phyloP scores from a whole-genome alignment of 2,888 invertebrate genomes.

The Kryphioiulus occultus region DNA sequence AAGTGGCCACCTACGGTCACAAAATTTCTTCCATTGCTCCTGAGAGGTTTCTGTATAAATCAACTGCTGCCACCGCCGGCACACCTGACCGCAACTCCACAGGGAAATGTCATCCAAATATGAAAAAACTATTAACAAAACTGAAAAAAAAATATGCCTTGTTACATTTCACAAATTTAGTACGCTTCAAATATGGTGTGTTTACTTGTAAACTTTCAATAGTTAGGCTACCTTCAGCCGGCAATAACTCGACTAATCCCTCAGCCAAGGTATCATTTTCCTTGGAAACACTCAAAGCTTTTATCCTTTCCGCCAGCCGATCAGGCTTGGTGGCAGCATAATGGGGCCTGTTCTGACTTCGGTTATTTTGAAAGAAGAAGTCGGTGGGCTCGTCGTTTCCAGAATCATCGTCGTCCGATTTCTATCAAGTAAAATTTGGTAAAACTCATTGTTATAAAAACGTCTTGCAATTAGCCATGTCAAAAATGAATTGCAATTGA shows the following conservation, averaged over 20 bases:
- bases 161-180: constrained; percentile 30
- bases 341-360: constrained; percentile 63
- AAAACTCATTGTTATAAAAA: neutral
- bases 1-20: constrained; percentile 83
- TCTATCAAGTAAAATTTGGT: constrained; percentile 61
- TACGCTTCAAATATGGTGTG: too few relatives aligned
- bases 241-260: constrained; percentile 74
- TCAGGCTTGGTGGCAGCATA: constrained; percentile 60
- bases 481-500: too few relatives aligned
- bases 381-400: constrained; percentile 94
- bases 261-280: constrained; percentile 69
- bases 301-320: constrained; percentile 70
- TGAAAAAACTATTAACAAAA: constrained; percentile 85
- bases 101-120: constrained; percentile 91
- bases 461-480: neutral
- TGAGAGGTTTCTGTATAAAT: constrained; percentile 79
- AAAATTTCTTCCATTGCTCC: constrained; percentile 81
- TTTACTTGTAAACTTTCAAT: too few relatives aligned
- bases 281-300: constrained; percentile 68
- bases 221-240: constrained; percentile 72
- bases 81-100: constrained; percentile 87
- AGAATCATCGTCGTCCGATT: constrained; percentile 89
- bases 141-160: constrained; percentile 65
- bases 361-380: constrained; percentile 64
- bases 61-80: constrained; percentile 82